Conservation (phyloP, 2,797 vertebrate species). For the Thunnus albacares region DNA sequence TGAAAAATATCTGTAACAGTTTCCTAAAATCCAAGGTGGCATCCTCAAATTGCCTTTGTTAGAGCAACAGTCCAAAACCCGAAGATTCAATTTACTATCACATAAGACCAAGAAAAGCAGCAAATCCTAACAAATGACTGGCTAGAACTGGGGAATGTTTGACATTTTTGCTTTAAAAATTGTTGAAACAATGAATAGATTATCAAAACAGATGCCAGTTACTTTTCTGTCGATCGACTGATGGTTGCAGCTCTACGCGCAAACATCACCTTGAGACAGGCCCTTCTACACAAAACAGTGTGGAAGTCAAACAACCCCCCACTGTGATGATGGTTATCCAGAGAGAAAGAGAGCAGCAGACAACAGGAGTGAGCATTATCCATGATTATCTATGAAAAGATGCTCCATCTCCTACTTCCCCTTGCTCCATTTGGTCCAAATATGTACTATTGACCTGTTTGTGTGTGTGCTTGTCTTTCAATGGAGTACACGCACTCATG, state of each 20-base stretch:
- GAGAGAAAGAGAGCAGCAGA: constrained; percentile 30
- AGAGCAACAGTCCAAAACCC: too few species aligned
- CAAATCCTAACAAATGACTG: too few species aligned
- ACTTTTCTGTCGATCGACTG: too few species aligned
- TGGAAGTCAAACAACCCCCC: constrained; percentile 1
- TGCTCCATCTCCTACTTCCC: constrained; percentile 37
- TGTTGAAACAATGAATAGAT: too few species aligned
- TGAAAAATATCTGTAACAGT: too few species aligned
- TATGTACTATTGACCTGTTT: constrained; percentile 40
- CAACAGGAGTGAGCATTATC: constrained; percentile 18
- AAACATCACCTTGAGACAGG: constrained; percentile 17
- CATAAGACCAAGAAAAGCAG: too few species aligned
- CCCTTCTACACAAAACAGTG: constrained; percentile 33
- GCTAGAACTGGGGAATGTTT: too few species aligned
- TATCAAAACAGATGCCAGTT: too few species aligned
- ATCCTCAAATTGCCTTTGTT: too few species aligned
- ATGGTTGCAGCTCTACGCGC: neutral
- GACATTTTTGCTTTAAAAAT: too few species aligned
- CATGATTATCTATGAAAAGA: constrained; percentile 13
- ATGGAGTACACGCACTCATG: neutral
- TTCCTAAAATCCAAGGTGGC: too few species aligned
- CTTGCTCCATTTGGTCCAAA: constrained; percentile 64
- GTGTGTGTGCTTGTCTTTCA: constrained; percentile 13
- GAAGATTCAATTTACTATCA: too few species aligned
- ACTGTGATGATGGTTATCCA: constrained; percentile 31